These are phyloP conservation scores for Crossocerus cetratus DNA, from an alignment of 2,888 invertebrate genomes.

Conservation along the genomic window DNA sequence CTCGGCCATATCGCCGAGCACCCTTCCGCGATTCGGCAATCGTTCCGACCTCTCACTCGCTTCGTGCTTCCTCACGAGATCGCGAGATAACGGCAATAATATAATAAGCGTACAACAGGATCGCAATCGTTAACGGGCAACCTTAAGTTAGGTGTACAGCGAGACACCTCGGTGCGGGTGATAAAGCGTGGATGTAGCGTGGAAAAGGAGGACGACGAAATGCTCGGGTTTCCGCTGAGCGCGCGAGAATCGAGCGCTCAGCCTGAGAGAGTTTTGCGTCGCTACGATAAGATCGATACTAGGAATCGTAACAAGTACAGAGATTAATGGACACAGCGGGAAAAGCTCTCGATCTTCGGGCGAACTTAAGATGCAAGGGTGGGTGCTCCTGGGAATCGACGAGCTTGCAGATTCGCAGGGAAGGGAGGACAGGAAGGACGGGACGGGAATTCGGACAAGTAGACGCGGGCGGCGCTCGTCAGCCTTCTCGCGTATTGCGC, in stretches of 20 bases:
- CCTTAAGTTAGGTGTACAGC: neutral
- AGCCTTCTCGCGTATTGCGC: too few relatives aligned
- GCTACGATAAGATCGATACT: neutral
- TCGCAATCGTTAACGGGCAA: conserved; percentile 2
- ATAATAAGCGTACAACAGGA: conserved; percentile 2
- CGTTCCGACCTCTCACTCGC: neutral
- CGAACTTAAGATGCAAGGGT: too few relatives aligned
- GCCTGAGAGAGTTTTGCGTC: neutral
- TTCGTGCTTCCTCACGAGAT: neutral
- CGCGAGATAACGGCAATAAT: neutral
- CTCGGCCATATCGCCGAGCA: conserved; percentile 2
- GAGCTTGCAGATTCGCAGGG: too few relatives aligned
- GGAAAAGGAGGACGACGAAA: conserved; percentile 3
- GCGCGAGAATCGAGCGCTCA: neutral
- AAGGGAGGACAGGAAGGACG: too few relatives aligned
- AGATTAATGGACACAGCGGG: neutral
- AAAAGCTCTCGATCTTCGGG: neutral
- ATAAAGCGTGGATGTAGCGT: neutral
- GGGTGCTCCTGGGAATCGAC: too few relatives aligned
- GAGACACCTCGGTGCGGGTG: neutral
- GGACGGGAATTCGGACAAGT: too few relatives aligned
- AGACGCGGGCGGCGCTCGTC: too few relatives aligned
- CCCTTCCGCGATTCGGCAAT: neutral
- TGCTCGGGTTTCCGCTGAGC: too few relatives aligned
- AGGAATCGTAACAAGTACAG: neutral